Percentiles rank a stretch among this genome's conserved stretches.
Conservation (phyloP, 2,797 vertebrate species). For the Pelochelys cantorii region DNA sequence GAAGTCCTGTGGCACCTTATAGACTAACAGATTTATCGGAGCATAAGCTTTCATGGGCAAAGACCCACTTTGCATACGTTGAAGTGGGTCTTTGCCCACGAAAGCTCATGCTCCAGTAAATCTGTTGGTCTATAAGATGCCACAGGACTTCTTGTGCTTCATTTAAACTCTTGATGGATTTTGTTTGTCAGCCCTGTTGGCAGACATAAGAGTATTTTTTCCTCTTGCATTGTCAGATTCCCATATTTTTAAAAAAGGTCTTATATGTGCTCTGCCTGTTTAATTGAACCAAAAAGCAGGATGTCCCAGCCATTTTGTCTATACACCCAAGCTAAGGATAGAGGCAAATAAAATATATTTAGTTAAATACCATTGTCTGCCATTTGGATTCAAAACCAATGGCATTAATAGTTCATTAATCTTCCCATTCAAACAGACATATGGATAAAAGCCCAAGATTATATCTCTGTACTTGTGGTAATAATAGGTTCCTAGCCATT, state of each 20-base stretch:
- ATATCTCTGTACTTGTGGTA: conserved; percentile 35
- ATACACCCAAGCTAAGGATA: background rate
- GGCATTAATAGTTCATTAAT: conserved; percentile 43
- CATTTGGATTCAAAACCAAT: conserved; percentile 61
- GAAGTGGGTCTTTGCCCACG: too few species aligned
- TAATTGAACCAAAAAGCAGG: conserved; percentile 72
- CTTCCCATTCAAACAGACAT: conserved; percentile 51
- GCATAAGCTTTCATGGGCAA: too few species aligned
- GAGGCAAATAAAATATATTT: conserved; percentile 49
- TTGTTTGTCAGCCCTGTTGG: conserved; percentile 44
- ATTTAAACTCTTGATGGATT: conserved; percentile 58
- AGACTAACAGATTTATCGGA: too few species aligned
- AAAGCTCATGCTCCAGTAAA: too few species aligned
- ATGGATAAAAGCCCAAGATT: conserved; percentile 52
- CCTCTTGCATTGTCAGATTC: conserved; percentile 47
- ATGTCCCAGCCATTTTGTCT: conserved; percentile 42
- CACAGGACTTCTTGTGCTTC: background rate
- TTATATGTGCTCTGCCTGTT: conserved; percentile 34
- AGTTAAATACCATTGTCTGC: conserved; percentile 54
- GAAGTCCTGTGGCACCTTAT: too few species aligned
- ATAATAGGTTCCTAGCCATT: conserved; percentile 46
- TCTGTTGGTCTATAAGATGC: too few species aligned
- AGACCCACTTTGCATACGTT: too few species aligned
- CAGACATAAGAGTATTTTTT: conserved; percentile 42
- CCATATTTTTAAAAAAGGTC: conserved; percentile 51